Percentiles rank a stretch among this genome's conserved stretches.
phyloP scores from a whole-genome alignment of 2,113 vertebrate species.

The Anhinga anhinga region DNA sequence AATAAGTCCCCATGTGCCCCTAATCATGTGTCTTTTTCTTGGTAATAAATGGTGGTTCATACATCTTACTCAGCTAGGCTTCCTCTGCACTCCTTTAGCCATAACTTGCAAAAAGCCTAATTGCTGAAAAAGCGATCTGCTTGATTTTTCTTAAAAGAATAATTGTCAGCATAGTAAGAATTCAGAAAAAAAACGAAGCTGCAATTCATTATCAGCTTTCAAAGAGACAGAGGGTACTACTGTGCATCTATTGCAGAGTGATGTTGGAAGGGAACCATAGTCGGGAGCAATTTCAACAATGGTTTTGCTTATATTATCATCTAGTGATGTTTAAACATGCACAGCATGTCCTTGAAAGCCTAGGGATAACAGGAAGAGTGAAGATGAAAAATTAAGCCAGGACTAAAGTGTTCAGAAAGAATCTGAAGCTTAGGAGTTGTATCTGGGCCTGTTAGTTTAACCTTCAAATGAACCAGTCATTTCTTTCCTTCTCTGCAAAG shows the following conservation, averaged over 20 bases:
- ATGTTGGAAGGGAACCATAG: neutral
- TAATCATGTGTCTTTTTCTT: neutral
- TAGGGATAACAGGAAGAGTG: slow-evolving; percentile 20
- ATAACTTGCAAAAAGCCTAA: neutral
- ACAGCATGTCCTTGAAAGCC: slow-evolving; percentile 27
- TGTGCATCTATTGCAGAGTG: neutral
- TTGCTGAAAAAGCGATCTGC: slow-evolving; percentile 3
- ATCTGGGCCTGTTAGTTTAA: slow-evolving; percentile 37
- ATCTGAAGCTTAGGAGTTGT: slow-evolving; percentile 19
- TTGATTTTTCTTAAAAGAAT: neutral
- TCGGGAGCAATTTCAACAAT: slow-evolving; percentile 26
- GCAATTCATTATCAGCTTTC: neutral
- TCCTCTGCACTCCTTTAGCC: neutral
- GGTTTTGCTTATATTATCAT: slow-evolving; percentile 26
- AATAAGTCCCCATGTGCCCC: neutral
- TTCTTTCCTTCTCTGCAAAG: neutral
- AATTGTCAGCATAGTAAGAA: neutral
- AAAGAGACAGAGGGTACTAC: neutral
- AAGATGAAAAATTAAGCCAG: slow-evolving; percentile 61
- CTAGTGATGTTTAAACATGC: slow-evolving; percentile 25
- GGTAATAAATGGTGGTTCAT: neutral
- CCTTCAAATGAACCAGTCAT: slow-evolving; percentile 32
- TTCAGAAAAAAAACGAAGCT: neutral
- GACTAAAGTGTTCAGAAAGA: slow-evolving; percentile 25
- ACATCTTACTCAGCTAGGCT: neutral